phyloP scores from a whole-genome alignment of 2,888 invertebrate genomes.

The Miltochrista miniata region DNA sequence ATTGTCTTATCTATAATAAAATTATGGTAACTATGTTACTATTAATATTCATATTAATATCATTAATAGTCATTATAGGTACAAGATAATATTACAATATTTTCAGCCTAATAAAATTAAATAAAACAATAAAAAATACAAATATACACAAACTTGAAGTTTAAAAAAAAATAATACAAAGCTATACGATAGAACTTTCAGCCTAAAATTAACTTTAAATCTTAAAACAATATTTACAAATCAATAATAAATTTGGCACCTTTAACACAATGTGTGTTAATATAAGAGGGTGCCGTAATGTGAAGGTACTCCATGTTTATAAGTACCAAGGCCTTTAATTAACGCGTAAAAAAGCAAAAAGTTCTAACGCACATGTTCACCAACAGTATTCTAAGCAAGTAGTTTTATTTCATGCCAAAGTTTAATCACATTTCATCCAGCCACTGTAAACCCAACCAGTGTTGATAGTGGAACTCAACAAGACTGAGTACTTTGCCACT shows the following conservation, averaged over 20 bases:
- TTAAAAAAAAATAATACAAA: constrained; percentile 14
- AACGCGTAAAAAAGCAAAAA: no score
- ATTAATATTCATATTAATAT: constrained; percentile 31
- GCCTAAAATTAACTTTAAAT: constrained; percentile 13
- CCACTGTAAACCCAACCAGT: no score
- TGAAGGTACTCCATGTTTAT: constrained; percentile 25
- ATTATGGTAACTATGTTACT: constrained; percentile 55
- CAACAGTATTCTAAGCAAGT: no score
- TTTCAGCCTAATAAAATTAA: constrained; percentile 11
- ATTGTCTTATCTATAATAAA: constrained; percentile 34
- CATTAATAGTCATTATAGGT: constrained; percentile 17
- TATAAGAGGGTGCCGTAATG: constrained; percentile 38
- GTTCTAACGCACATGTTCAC: no score
- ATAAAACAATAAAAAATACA: constrained; percentile 3
- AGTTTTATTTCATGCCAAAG: no score
- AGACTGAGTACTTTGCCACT: no score
- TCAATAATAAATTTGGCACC: constrained; percentile 45
- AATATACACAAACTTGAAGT: constrained; percentile 1
- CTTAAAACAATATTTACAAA: constrained; percentile 46
- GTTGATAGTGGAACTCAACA: no score
- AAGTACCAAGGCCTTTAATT: constrained; percentile 25
- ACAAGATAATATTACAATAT: constrained; percentile 19
- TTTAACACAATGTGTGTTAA: constrained; percentile 18
- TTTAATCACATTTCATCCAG: no score
- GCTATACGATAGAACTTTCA: constrained; percentile 40